Evolutionary conservation across 1,140 invertebrate genomes (phyloP).

Genomic region (Phymorhynchus buccinoides): DNA sequence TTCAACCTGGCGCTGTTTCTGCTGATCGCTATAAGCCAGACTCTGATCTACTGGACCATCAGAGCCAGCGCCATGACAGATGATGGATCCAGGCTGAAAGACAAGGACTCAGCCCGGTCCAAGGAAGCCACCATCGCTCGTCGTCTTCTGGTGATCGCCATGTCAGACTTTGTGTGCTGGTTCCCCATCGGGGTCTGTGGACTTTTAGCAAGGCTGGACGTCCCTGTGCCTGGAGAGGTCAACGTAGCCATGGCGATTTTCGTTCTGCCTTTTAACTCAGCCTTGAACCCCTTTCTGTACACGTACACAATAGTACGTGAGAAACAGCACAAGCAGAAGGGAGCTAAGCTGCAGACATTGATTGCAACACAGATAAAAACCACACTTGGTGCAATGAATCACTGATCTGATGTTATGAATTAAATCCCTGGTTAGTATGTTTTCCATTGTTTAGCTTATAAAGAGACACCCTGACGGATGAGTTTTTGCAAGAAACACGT

Average conservation of each 20-base stretch:
- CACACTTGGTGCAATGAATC: neutral
- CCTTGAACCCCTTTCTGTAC: slow-evolving; percentile 6
- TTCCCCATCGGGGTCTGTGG: slow-evolving; percentile 7
- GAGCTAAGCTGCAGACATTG: neutral
- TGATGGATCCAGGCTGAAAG: neutral
- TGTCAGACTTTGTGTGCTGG: slow-evolving; percentile 28
- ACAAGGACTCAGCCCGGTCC: neutral
- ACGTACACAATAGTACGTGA: neutral
- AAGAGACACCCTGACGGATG: too few relatives aligned
- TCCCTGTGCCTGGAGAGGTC: neutral
- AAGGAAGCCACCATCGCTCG: neutral
- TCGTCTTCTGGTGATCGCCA: neutral
- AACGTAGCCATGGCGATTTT: too few relatives aligned
- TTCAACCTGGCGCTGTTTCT: slow-evolving; percentile 11
- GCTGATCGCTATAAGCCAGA: slow-evolving; percentile 2
- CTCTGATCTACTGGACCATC: neutral
- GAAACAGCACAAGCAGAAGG: neutral
- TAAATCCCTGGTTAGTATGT: too few relatives aligned
- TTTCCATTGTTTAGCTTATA: too few relatives aligned
- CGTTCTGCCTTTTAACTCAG: slow-evolving; percentile 2
- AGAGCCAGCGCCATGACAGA: neutral
- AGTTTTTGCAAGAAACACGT: too few relatives aligned
- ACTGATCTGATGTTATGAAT: neutral
- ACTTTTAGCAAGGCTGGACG: neutral
- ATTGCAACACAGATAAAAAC: neutral